phyloP scores from a whole-genome alignment of 2,888 invertebrate genomes.

The Amphipyra tragopoginis region DNA sequence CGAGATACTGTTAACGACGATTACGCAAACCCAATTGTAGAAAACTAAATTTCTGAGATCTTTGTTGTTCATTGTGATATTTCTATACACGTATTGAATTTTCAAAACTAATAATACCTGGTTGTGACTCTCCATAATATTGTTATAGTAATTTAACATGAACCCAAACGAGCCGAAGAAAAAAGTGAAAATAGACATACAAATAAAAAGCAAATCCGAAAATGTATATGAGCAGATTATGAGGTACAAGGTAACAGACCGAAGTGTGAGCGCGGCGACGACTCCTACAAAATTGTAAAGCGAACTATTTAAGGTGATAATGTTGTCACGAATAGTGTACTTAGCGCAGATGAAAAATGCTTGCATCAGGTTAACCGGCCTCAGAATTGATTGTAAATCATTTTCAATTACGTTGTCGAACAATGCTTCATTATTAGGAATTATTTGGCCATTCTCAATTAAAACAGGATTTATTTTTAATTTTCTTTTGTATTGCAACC shows the following conservation, averaged over 20 bases:
- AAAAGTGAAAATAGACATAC: no score
- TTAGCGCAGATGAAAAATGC: neutral
- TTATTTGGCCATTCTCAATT: no score
- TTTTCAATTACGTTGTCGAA: neutral
- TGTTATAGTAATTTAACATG: conserved; percentile 7
- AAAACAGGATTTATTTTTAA: no score
- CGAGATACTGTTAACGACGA: conserved; percentile 5
- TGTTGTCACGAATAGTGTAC: neutral
- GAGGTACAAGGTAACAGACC: no score
- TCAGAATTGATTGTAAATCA: neutral
- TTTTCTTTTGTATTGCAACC: no score
- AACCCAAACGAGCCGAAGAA: neutral
- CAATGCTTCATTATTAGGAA: neutral
- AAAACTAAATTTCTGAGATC: neutral
- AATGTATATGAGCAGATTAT: no score
- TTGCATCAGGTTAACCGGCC: neutral
- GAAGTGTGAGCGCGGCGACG: no score
- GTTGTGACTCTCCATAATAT: conserved; percentile 2
- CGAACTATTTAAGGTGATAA: neutral
- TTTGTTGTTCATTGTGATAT: neutral
- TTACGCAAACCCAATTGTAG: conserved; percentile 22
- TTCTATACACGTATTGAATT: conserved; percentile 5
- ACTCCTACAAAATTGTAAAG: no score
- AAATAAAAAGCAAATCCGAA: no score
- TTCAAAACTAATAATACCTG: conserved; percentile 22